Conservation (phyloP, 2,113 vertebrate genomes). For the Callithrix jacchus region DNA sequence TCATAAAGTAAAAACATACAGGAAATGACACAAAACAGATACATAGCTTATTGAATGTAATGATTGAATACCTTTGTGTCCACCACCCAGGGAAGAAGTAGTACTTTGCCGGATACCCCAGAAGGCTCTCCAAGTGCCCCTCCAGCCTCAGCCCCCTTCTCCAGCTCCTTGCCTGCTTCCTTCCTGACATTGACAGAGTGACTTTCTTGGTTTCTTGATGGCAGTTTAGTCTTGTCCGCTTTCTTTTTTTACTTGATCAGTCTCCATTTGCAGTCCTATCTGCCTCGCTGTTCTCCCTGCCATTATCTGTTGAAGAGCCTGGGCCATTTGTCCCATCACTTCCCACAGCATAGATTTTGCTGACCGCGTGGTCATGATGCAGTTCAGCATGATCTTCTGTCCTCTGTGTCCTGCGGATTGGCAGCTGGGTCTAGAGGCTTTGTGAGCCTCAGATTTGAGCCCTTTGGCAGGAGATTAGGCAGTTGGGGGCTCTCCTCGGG, state of each 20-base stretch:
- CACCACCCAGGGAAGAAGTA: no score
- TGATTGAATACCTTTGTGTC: neutral
- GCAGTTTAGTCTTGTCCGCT: neutral
- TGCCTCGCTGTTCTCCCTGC: neutral
- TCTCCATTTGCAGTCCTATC: neutral
- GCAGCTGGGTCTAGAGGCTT: neutral
- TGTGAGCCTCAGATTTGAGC: no score
- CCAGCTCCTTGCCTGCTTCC: neutral
- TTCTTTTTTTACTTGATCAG: neutral
- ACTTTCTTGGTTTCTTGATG: neutral
- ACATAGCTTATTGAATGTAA: neutral
- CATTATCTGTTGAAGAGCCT: neutral
- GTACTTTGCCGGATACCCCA: no score
- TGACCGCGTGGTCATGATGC: rapidly evolving
- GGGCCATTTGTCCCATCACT: rapidly evolving
- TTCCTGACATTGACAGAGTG: neutral
- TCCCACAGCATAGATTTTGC: neutral
- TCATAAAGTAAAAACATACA: neutral
- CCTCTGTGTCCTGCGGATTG: neutral
- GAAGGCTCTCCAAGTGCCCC: neutral
- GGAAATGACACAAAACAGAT: neutral
- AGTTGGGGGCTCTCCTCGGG: rapidly evolving
- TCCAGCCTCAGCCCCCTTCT: neutral
- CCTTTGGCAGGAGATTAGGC: rapidly evolving
- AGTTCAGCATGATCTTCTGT: rapidly evolving